Base-by-base conservation (phyloP, 2,888 invertebrate genomes). In the Drosophila hawaiiensis region DNA sequence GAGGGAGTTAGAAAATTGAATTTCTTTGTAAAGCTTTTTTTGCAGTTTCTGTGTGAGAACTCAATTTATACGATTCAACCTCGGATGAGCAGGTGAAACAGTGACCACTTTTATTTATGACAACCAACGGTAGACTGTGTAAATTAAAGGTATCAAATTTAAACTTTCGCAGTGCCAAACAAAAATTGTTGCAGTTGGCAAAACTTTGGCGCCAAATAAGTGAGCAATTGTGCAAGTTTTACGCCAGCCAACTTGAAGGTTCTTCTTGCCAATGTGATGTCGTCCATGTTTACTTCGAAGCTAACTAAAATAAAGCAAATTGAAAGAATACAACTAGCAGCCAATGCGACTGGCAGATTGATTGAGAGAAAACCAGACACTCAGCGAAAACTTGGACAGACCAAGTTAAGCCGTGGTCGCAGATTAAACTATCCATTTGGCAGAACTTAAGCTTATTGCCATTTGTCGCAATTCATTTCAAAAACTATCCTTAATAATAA, bases 191-290 rank as follows among this genome's bases (percentile, higher is more conserved):
- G 65, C 73, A 82, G 79, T 80, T 68, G 69, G 58, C 58, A 70
- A 78, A 86, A 85, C 78, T 88, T 83, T 74, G 90, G 84, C 89
- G 86, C 82, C 89, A 80, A 83, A 78, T 74, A 79, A 74, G 74
- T 84, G 78, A 61, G 65, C 60, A 72, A 72, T 67, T 68, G 66
- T 49, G 41, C 67, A 85, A 86, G 80, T 84, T 86, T 61, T 49
- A 29, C 54, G 47, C 10, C 50, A 52, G 39, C 14, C 37, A 76
- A 80, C 53, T 70, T 53, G 55, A 49, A 47, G 50, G 33, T 53
- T 68, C 25, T 50, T 60, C 12, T 65, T 61, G 39, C 43, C 50
- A 64, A 67, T 59, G 67, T 72, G 78, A 78, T 59, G 61, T 54
- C 63, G 29, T 37, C 47, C 68, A 70, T 73, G 84, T 77, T 82